phyloP scores from a whole-genome alignment of 2,888 invertebrate genomes.

The Quadroppia sp. region DNA sequence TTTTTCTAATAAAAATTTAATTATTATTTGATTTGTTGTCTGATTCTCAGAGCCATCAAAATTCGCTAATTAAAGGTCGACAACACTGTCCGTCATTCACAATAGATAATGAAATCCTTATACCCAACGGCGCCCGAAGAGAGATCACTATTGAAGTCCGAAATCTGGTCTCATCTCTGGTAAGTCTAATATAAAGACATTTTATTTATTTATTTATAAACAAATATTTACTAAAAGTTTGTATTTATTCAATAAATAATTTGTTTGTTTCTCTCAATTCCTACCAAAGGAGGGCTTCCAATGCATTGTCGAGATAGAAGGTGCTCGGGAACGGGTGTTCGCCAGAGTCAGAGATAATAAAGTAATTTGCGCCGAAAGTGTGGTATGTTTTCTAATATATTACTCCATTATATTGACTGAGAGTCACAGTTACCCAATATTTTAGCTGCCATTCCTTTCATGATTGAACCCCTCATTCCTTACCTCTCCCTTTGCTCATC shows the following conservation, averaged over 20 bases:
- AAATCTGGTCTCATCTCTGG: constrained; percentile 73
- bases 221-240: too few species aligned
- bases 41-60: constrained; percentile 46
- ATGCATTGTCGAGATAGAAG: constrained; percentile 84
- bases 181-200: constrained; percentile 39
- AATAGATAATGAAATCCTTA: constrained; percentile 65
- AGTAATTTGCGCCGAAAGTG: constrained; percentile 87
- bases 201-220: neutral
- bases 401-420: neutral
- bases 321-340: constrained; percentile 79
- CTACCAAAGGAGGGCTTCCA: constrained; percentile 64
- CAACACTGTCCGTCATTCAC: constrained; percentile 73
- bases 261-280: constrained; percentile 43
- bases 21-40: too few species aligned
- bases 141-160: constrained; percentile 83
- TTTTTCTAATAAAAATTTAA: constrained; percentile 3
- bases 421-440: constrained; percentile 1
- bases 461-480: neutral
- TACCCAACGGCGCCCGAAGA: constrained; percentile 83
- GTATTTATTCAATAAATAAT: constrained; percentile 18
- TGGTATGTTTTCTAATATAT: constrained; percentile 56
- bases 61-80: constrained; percentile 47
- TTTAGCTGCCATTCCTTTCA: neutral
- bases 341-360: constrained; percentile 71
- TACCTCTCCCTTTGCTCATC: neutral